Base-by-base conservation (phyloP, 1,140 invertebrate species). In the Trichogramma pretiosum region DNA sequence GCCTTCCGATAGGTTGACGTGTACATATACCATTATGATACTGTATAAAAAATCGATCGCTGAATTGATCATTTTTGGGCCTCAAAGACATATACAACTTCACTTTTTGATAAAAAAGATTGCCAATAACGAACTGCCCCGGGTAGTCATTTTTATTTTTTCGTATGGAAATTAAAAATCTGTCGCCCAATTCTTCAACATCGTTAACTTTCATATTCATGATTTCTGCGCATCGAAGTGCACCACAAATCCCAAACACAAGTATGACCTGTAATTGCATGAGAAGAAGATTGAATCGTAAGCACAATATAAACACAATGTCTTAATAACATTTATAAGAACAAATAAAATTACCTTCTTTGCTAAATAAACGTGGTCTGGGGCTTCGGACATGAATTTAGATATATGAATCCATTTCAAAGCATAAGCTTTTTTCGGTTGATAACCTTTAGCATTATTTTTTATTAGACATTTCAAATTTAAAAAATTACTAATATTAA, bases 11-110 rank as follows among this genome's bases (percentile, higher is more conserved):
- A 5, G 45, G 38, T 53, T 56, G 54, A 3, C 40, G 48, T 28
- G 33, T 19, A 46, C 56, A 58, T 50, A 50, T 56, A 14, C 55
- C 56, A 45, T 50, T 47, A n/a, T 39, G 22, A 46, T 52, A 58
- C 14, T 56, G 28, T 18, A 58, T 46, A 36, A 58, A 58, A 48
- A 58, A 54, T 30, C 43, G 38, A 13, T 54, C 40, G 10, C 13
- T 28, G 13, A 13, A 8, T 28, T 28, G 7, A 28, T 8, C 13
- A 28, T 28, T 13, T 8, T 28, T 13, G 13, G 26, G 26, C 13
- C 26, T 7, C 13, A 28, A 28, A 13, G 13, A 28, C 7, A 28
- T 28, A 13, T 28, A 28, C 26, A 8, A 13, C 13, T 28, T 28
- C 7, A 28, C 13, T 28, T 28, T 28, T 28, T 28, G 7, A 28